phyloP scores from a whole-genome alignment of 1,140 invertebrate genomes.

The Metaphire vulgaris region DNA sequence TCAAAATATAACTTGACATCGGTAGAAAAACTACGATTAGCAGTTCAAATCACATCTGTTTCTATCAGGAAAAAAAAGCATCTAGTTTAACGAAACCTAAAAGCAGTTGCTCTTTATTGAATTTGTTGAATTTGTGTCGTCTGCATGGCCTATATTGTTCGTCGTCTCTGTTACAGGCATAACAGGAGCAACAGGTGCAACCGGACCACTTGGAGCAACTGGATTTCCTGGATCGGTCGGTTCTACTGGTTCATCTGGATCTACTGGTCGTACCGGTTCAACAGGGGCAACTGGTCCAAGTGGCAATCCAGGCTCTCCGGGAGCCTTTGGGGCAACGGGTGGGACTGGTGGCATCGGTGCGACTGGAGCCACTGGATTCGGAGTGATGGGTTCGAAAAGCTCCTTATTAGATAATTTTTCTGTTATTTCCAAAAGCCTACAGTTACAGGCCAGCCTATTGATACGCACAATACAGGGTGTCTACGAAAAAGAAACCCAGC shows the following conservation, averaged over 20 bases:
- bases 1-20: too few species aligned
- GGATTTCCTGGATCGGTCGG: background rate
- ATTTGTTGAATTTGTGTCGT: too few species aligned
- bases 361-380: slow-evolving; percentile 11
- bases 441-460: background rate
- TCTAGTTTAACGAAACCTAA: too few species aligned
- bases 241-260: background rate
- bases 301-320: slow-evolving; percentile 1
- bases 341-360: background rate
- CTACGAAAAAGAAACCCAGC: too few species aligned
- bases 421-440: background rate
- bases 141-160: too few species aligned
- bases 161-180: too few species aligned
- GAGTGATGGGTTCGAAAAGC: background rate
- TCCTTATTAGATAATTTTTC: background rate
- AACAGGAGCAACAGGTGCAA: background rate
- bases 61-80: too few species aligned
- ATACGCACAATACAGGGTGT: background rate
- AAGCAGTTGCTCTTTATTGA: too few species aligned
- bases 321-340: background rate
- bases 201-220: slow-evolving; percentile 7
- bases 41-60: too few species aligned
- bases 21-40: too few species aligned
- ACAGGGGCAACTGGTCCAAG: background rate
- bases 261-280: background rate